These are phyloP conservation scores for Urosaurus nigricauda DNA, from an alignment of 2,797 vertebrate genomes.

Conservation along the genomic window DNA sequence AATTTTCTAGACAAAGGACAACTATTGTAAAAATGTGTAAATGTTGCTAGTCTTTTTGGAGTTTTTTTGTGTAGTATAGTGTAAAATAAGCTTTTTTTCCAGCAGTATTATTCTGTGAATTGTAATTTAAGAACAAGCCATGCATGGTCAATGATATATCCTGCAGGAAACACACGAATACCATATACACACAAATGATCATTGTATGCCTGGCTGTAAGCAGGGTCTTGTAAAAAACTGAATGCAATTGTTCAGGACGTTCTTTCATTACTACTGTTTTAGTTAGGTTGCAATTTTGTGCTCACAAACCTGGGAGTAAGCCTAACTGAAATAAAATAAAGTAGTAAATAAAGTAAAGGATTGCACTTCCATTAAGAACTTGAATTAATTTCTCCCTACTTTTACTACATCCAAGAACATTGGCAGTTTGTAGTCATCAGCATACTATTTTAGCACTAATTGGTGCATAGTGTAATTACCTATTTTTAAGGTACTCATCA, in stretches of 20 bases:
- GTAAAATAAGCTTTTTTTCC: constrained; percentile 86
- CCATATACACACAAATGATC: constrained; percentile 51
- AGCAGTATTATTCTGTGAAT: constrained; percentile 90
- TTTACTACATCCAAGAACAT: constrained; percentile 66
- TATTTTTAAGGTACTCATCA: constrained; percentile 53
- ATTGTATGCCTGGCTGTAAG: constrained; percentile 74
- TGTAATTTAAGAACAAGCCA: constrained; percentile 89
- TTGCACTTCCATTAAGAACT: constrained; percentile 71
- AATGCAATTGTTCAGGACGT: constrained; percentile 75
- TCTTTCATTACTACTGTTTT: constrained; percentile 66
- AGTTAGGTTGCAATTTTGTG: constrained; percentile 28
- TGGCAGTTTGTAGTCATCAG: constrained; percentile 68
- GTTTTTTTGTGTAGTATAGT: constrained; percentile 84
- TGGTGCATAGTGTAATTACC: constrained; percentile 51
- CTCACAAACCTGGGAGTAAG: neutral
- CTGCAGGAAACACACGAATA: constrained; percentile 42
- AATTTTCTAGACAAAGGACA: constrained; percentile 78
- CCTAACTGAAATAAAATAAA: neutral
- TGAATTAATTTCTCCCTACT: constrained; percentile 73
- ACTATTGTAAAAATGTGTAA: constrained; percentile 88
- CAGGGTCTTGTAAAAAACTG: constrained; percentile 71
- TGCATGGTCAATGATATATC: constrained; percentile 78
- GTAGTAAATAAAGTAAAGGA: neutral
- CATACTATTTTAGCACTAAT: constrained; percentile 78
- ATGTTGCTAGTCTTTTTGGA: constrained; percentile 76